Evolutionary conservation across 1,140 invertebrate genomes (phyloP).

Genomic region (Battus philenor): DNA sequence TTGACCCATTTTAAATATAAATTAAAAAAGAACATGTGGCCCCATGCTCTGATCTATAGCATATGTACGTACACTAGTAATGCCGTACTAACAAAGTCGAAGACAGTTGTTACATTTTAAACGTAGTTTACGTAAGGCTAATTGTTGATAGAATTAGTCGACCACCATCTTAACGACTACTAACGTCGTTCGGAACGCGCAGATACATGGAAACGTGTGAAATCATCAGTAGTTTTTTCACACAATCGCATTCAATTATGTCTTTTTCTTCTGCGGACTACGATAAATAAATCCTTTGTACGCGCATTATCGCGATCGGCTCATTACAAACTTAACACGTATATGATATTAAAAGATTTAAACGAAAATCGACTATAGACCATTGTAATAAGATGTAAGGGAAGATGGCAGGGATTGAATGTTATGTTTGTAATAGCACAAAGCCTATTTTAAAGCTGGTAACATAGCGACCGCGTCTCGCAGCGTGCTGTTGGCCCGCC

Average conservation of each 20-base stretch:
- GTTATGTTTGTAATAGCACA: slow-evolving; percentile 16
- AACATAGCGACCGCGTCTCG: slow-evolving; percentile 26
- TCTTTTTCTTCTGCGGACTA: slow-evolving; percentile 33
- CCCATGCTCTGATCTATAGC: no score
- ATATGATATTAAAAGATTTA: background rate
- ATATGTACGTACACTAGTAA: no score
- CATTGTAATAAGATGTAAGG: slow-evolving; percentile 1
- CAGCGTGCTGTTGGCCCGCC: slow-evolving; percentile 11
- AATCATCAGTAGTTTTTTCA: slow-evolving; percentile 25
- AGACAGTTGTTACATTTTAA: no score
- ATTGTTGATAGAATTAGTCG: no score
- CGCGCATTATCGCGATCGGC: slow-evolving; percentile 38
- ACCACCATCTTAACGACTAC: no score
- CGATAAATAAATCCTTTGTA: slow-evolving; percentile 43
- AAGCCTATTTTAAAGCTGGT: slow-evolving; percentile 39
- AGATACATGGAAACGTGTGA: slow-evolving; percentile 32
- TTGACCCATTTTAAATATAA: no score
- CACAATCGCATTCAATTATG: slow-evolving; percentile 38
- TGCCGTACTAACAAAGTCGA: no score
- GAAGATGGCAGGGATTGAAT: slow-evolving; percentile 2
- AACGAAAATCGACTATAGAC: background rate
- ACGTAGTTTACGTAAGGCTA: no score
- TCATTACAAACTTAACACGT: slow-evolving; percentile 4
- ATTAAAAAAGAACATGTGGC: no score
- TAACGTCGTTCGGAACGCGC: no score